These are phyloP conservation scores for Oligia strigilis DNA, from an alignment of 2,888 invertebrate genomes.

Conservation along the genomic window DNA sequence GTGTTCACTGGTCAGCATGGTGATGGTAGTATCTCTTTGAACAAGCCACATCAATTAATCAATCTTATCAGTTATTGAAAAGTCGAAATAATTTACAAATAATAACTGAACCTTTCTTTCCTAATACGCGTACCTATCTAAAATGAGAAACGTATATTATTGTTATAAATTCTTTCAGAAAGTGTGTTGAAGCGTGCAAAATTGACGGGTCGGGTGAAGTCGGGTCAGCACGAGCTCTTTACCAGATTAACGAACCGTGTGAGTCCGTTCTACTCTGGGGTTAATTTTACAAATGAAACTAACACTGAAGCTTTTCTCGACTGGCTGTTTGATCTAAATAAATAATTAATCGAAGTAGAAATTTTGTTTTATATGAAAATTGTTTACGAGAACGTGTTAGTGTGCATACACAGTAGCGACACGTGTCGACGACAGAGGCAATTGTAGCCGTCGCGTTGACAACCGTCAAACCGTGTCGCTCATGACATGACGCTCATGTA, in stretches of 20 bases:
- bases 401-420: too few relatives aligned
- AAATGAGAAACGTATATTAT: conserved; percentile 43
- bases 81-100: conserved; percentile 5
- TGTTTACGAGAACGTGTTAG: neutral
- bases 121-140: conserved; percentile 6
- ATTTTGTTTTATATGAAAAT: neutral
- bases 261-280: conserved; percentile 29
- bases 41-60: neutral
- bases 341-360: conserved; percentile 9
- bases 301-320: conserved; percentile 35
- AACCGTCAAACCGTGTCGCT: too few relatives aligned
- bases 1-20: neutral
- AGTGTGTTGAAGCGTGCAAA: conserved; percentile 71
- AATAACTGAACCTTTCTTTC: neutral
- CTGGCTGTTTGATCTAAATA: conserved; percentile 25
- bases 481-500: too few relatives aligned
- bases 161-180: conserved; percentile 51
- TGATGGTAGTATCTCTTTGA: neutral
- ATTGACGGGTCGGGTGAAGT: conserved; percentile 55
- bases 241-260: conserved; percentile 58
- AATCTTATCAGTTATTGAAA: neutral
- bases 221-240: conserved; percentile 48
- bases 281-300: conserved; percentile 60
- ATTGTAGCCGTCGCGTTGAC: too few relatives aligned
- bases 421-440: too few relatives aligned